Conservation (phyloP, 2,888 invertebrate species). For the Drosophila anomelani region DNA sequence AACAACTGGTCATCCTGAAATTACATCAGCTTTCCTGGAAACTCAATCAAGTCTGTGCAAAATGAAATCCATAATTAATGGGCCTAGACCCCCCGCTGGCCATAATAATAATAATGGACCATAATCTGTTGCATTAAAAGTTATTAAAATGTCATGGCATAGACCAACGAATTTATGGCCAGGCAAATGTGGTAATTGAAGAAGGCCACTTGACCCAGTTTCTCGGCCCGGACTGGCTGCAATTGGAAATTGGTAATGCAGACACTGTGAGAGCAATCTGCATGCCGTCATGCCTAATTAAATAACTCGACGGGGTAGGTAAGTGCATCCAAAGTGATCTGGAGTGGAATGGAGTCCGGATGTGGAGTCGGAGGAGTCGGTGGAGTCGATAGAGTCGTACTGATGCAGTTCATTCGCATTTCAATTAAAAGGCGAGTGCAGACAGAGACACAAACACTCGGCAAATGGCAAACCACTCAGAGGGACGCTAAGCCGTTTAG, state of each 20-base stretch:
- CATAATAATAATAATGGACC: constrained; percentile 31
- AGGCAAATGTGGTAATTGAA: constrained; percentile 52
- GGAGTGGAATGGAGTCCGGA: constrained; percentile 34
- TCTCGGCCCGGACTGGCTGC: constrained; percentile 8
- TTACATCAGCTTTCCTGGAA: neutral
- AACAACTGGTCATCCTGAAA: neutral
- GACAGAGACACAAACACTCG: constrained; percentile 28
- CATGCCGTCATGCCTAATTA: constrained; percentile 56
- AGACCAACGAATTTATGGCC: constrained; percentile 39
- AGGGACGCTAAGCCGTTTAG: constrained; percentile 58
- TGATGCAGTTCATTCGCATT: constrained; percentile 63
- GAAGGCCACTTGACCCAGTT: constrained; percentile 58
- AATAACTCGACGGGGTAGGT: constrained; percentile 45
- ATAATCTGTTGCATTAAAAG: constrained; percentile 50
- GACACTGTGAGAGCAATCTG: constrained; percentile 23
- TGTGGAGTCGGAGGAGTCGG: too few relatives aligned
- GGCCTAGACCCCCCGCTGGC: constrained; percentile 31
- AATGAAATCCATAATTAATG: constrained; percentile 49
- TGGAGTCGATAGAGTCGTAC: constrained; percentile 6
- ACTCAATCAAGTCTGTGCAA: constrained; percentile 36
- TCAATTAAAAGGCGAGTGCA: constrained; percentile 52
- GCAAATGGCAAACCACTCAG: constrained; percentile 50
- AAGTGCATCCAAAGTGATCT: constrained; percentile 23
- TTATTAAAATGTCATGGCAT: constrained; percentile 51
- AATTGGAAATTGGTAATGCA: constrained; percentile 37